A percentile compares a stretch with the other conserved stretches of the same genome.
Evolutionary conservation across 2,797 vertebrate species (phyloP).

Genomic region (Pseudochaenichthys georgianus): DNA sequence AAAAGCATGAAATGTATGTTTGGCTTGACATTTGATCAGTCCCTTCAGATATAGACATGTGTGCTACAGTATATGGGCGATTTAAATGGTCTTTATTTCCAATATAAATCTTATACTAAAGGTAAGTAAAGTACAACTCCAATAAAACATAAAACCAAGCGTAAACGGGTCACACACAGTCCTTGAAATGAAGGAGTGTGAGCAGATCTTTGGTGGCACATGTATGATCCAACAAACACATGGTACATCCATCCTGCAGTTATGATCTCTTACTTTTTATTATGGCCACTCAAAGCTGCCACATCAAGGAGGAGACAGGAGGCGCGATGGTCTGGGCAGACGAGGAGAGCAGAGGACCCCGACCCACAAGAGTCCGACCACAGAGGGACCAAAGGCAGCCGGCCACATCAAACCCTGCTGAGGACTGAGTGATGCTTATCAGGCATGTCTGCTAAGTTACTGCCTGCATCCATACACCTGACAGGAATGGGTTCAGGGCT

Average conservation of each 20-base stretch:
- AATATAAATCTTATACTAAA: neutral
- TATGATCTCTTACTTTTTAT: slow-evolving; percentile 72
- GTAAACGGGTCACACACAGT: slow-evolving; percentile 1
- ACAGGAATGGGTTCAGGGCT: no score
- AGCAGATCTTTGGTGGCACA: slow-evolving; percentile 23
- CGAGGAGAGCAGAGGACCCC: slow-evolving; percentile 46
- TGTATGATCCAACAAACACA: slow-evolving; percentile 60
- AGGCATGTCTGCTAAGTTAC: slow-evolving; percentile 19
- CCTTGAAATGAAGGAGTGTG: neutral
- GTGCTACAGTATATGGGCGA: neutral
- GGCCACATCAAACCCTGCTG: slow-evolving; percentile 68
- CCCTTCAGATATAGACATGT: neutral
- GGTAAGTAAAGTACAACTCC: neutral
- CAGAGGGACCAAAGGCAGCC: slow-evolving; percentile 51
- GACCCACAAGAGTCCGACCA: slow-evolving; percentile 59
- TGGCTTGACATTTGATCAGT: neutral
- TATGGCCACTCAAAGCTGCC: slow-evolving; percentile 62
- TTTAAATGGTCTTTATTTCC: neutral
- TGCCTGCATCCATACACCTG: slow-evolving; percentile 55
- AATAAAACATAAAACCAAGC: neutral
- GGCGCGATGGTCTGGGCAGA: slow-evolving; percentile 66
- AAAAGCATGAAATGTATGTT: neutral
- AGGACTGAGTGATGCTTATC: slow-evolving; percentile 45
- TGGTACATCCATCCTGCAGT: slow-evolving; percentile 69
- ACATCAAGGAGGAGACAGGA: slow-evolving; percentile 69